phyloP scores from a whole-genome alignment of 92 coral and sea anemone species.

The Pocillopora grandis region DNA sequence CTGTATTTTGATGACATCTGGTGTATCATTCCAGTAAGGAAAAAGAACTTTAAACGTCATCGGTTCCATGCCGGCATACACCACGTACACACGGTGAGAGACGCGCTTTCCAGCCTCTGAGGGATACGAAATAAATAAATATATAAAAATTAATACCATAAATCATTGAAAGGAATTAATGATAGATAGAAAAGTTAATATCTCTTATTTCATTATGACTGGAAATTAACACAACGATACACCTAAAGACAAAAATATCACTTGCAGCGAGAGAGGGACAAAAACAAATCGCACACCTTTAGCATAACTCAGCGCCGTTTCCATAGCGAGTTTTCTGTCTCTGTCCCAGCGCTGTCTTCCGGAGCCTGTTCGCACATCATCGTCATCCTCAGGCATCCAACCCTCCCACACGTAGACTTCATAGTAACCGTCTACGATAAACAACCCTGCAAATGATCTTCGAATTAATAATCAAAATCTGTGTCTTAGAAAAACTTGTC shows the following conservation, averaged over 20 bases:
- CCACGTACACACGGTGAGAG: constrained; percentile 83
- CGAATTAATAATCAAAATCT: not conserved
- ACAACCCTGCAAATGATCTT: constrained; percentile 50
- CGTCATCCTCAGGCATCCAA: constrained; percentile 91
- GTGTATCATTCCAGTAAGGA: constrained; percentile 84
- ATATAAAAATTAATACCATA: not conserved
- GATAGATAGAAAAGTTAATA: not conserved
- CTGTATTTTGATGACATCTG: constrained; percentile 74
- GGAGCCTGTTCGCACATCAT: constrained; percentile 84
- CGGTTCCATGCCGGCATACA: constrained; percentile 95
- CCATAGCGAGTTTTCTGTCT: constrained; percentile 88
- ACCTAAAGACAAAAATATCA: not conserved
- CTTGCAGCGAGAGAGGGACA: not conserved
- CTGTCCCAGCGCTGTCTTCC: constrained; percentile 95
- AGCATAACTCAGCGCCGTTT: constrained; percentile 83
- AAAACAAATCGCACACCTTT: constrained; percentile 59
- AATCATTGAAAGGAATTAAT: no score
- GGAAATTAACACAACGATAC: not conserved
- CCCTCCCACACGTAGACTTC: constrained; percentile 98
- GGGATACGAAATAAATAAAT: not conserved
- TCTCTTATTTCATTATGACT: not conserved
- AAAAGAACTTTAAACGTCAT: constrained; percentile 80
- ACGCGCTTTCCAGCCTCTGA: constrained; percentile 82
- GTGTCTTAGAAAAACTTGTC: not conserved
- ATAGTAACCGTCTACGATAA: constrained; percentile 78